These are phyloP conservation scores for Oligia fasciuncula DNA, from an alignment of 2,888 invertebrate genomes.

Conservation along the genomic window DNA sequence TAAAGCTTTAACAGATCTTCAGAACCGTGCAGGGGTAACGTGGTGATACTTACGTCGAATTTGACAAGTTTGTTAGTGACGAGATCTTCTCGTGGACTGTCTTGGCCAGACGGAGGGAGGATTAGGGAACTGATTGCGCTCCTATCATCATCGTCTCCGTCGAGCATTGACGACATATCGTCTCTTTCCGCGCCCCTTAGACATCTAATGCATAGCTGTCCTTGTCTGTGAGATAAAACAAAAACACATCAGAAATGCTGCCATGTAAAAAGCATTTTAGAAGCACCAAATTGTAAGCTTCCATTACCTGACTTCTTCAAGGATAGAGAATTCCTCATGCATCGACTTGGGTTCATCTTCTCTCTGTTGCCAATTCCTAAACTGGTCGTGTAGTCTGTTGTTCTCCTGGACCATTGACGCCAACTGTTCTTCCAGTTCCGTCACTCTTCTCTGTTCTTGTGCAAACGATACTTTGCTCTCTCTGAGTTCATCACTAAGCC, in stretches of 20 bases:
- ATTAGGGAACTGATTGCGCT: constrained; percentile 91
- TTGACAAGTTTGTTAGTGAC: constrained; percentile 88
- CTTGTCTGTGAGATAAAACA: constrained; percentile 90
- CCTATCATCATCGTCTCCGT: constrained; percentile 93
- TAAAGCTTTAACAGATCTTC: constrained; percentile 65
- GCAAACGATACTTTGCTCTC: constrained; percentile 92
- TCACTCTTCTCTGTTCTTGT: constrained; percentile 93
- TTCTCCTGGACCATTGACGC: constrained; percentile 93
- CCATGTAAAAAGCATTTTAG: not conserved
- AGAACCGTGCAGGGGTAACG: constrained; percentile 50
- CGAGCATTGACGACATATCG: constrained; percentile 92
- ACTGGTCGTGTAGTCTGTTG: constrained; percentile 92
- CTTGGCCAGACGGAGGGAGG: constrained; percentile 83
- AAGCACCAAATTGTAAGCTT: not conserved
- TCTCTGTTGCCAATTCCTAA: constrained; percentile 91
- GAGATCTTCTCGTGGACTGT: constrained; percentile 84
- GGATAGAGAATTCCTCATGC: constrained; percentile 95
- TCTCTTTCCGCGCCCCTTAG: constrained; percentile 91
- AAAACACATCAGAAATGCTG: constrained; percentile 3
- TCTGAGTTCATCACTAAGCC: constrained; percentile 92
- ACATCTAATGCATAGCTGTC: constrained; percentile 95
- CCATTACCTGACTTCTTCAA: constrained; percentile 95
- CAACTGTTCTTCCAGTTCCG: constrained; percentile 94
- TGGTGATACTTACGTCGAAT: constrained; percentile 88
- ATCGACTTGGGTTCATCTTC: constrained; percentile 95